Conservation (phyloP, 2,797 vertebrate genomes). For the Austrolebias charrua region DNA sequence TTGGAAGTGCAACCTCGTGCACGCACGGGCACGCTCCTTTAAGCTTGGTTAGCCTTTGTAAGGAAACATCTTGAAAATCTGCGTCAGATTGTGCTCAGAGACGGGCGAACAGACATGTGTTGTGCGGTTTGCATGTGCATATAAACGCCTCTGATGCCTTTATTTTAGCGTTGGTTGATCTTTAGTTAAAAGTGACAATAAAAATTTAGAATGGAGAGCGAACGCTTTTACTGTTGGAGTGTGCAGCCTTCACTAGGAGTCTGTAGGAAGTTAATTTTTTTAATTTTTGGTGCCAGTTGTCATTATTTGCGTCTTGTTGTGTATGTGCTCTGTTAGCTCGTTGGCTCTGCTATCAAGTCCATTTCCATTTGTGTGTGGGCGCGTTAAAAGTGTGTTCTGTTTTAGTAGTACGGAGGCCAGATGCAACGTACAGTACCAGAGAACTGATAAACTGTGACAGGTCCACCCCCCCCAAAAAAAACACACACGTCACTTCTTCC, state of each 20-base stretch:
- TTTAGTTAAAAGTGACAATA: not conserved
- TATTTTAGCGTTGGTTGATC: conserved; percentile 1
- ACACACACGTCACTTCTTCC: conserved; percentile 31
- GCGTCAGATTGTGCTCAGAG: conserved; percentile 42
- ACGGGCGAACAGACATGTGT: conserved; percentile 19
- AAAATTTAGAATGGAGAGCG: not conserved
- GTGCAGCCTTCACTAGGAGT: conserved; percentile 35
- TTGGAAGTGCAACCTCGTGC: conserved; percentile 29
- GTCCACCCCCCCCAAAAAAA: not conserved
- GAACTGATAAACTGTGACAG: conserved; percentile 80
- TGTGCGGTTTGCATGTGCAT: conserved; percentile 8
- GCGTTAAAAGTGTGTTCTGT: conserved; percentile 40
- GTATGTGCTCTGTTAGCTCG: conserved; percentile 29
- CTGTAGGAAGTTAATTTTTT: conserved; percentile 35
- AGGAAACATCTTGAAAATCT: conserved; percentile 60
- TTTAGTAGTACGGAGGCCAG: conserved; percentile 68
- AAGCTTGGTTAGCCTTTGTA: conserved; percentile 60
- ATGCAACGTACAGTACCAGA: conserved; percentile 67
- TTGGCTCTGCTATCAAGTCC: conserved; percentile 46
- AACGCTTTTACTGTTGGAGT: conserved; percentile 1
- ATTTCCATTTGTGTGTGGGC: conserved; percentile 35
- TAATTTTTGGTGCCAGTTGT: conserved; percentile 63
- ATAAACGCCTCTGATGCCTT: conserved; percentile 10
- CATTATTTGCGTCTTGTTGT: conserved; percentile 49
- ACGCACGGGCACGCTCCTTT: conserved; percentile 46